Base-by-base conservation (phyloP, 2,797 vertebrate genomes). In the Enteromius afrohamiltoni region DNA sequence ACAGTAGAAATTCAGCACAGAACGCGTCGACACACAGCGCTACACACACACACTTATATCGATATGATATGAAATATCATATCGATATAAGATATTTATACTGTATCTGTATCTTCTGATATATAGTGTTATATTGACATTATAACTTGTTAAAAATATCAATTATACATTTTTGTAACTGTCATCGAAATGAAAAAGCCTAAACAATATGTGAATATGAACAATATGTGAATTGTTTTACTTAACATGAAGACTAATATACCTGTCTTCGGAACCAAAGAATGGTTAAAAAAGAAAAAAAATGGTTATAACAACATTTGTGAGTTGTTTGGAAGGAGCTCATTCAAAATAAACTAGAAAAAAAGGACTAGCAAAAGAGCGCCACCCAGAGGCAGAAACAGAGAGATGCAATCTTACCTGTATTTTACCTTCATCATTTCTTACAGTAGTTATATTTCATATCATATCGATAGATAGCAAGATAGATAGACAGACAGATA, bases 361-460 rank as follows among this genome's bases (percentile, higher is more conserved):
- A 14, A 31, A 21, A 23, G 11, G 3, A 60, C n/a, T 16, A 67
- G 29, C 7, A 51, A 69, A 83, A 80, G 67, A 81, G 80, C 45
- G 70, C 84, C 87, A 85, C 55, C 85, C 71, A 73, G 64, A 68
- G 88, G 84, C 3, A 47, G 26, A 19, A 65, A 6, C 8, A 53
- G 16, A 34, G 4, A 65, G 10, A 37, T 45, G 31, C 58, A 64
- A 51, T 45, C 17, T 80, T n/a, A 60, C 23, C 37, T 64, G 23
- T 19, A 42, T 58, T 9, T 26, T 37, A 29, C 65, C 21, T 70
- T 6, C 9, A 53, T 40, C 5, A 69, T 1, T 19, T 53, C 6
- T 37, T n/a, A 62, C 23, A 16, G 6, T 42, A 13, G 16, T 21
- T 42, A 42, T 8, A 40, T 8, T 40, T 42, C 10, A 42, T 3